Percentiles rank a stretch among this genome's conserved stretches.
Conservation (phyloP, 2,888 invertebrate genomes). For the Baccha elongata region DNA sequence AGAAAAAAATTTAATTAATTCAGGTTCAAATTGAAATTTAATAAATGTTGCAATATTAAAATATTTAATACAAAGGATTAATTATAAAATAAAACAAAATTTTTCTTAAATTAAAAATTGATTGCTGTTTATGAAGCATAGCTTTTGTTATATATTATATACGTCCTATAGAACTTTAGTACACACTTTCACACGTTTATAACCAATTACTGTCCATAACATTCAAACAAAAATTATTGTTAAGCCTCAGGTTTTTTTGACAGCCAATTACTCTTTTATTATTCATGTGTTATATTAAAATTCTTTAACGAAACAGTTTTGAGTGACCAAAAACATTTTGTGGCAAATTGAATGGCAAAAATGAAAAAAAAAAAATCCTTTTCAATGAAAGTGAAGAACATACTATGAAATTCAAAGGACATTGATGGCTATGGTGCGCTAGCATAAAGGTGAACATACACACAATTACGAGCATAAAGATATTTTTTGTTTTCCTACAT, state of each 20-base stretch:
- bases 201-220: background rate
- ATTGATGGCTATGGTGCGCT: background rate
- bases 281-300: slow-evolving; percentile 23
- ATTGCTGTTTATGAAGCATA: slow-evolving; percentile 1
- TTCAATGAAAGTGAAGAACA: slow-evolving; percentile 24
- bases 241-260: slow-evolving; percentile 13
- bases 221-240: background rate
- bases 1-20: too few relatives aligned
- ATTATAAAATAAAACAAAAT: background rate
- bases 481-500: background rate
- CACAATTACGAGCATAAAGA: background rate
- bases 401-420: slow-evolving; percentile 1
- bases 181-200: background rate
- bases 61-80: too few relatives aligned
- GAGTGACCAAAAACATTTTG: slow-evolving; percentile 33
- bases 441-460: background rate
- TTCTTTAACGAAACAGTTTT: background rate
- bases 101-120: background rate
- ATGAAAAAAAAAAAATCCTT: slow-evolving; percentile 9
- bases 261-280: slow-evolving; percentile 40
- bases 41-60: background rate
- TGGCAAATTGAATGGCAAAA: slow-evolving; percentile 32
- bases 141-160: background rate
- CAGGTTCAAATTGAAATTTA: too few relatives aligned
- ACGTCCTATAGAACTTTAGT: background rate